Evolutionary conservation across 2,888 invertebrate species (phyloP).

Genomic region (Xylota segnis): DNA sequence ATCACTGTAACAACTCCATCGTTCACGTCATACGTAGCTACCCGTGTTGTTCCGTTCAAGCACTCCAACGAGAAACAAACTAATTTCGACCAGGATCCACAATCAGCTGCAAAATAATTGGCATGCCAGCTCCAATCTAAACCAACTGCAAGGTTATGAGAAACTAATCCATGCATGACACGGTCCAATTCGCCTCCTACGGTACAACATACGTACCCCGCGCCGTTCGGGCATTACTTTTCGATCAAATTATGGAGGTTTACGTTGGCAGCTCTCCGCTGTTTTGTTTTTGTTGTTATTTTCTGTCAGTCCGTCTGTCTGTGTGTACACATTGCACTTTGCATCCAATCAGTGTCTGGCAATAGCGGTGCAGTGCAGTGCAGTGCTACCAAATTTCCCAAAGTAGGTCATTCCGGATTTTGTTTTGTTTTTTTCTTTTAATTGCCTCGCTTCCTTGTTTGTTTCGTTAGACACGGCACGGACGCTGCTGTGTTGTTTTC

Average conservation of each 20-base stretch:
- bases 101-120: neutral
- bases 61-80: neutral
- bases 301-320: slow-evolving; percentile 6
- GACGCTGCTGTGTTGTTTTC: slow-evolving; percentile 16
- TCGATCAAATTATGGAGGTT: slow-evolving; percentile 8
- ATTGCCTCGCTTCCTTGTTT: slow-evolving; percentile 65
- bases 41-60: neutral
- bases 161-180: neutral
- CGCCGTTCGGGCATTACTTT: slow-evolving; percentile 3
- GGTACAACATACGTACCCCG: neutral
- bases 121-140: neutral
- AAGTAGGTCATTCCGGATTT: slow-evolving; percentile 67
- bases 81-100: neutral
- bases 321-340: slow-evolving; percentile 47
- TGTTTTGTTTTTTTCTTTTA: slow-evolving; percentile 54
- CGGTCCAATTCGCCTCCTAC: neutral
- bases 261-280: neutral
- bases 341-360: slow-evolving; percentile 52
- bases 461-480: neutral
- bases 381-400: slow-evolving; percentile 56
- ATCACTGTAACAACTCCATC: no score
- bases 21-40: no score
- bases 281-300: slow-evolving; percentile 2
- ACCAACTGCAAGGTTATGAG: neutral
- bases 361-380: no score